Evolutionary conservation across 2,113 vertebrate species (phyloP).

Genomic region (Saguinus imperator): DNA sequence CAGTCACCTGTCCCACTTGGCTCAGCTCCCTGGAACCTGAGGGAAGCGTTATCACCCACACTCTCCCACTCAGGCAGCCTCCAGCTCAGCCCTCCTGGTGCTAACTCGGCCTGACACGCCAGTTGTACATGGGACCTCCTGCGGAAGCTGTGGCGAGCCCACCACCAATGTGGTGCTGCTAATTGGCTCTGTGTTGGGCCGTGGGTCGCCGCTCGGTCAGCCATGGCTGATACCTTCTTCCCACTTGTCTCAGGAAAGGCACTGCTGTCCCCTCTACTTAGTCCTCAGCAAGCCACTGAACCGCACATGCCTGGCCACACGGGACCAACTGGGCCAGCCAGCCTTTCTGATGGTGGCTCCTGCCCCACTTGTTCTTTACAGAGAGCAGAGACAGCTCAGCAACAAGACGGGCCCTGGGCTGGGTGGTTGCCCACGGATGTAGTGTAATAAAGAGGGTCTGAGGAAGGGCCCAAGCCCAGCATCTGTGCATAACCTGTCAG

Average conservation of each 20-base stretch:
- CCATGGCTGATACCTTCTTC: constrained; percentile 93
- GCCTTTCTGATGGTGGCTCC: background rate
- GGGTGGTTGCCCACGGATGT: background rate
- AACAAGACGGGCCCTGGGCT: background rate
- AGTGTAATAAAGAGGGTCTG: too few species aligned
- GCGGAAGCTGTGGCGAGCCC: constrained; percentile 81
- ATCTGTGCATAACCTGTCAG: background rate
- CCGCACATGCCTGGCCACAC: constrained; percentile 87
- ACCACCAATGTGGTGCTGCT: constrained; percentile 88
- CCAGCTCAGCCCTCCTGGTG: constrained; percentile 78
- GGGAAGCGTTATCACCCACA: background rate
- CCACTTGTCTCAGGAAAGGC: constrained; percentile 92
- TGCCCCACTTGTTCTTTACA: background rate
- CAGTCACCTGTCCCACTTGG: background rate
- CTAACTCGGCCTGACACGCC: constrained; percentile 84
- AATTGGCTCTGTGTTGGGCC: constrained; percentile 93
- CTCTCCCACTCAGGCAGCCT: background rate
- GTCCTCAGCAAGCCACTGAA: constrained; percentile 86
- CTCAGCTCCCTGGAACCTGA: background rate
- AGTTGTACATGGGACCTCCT: constrained; percentile 80
- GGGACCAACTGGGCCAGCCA: constrained; percentile 63
- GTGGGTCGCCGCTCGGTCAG: constrained; percentile 94
- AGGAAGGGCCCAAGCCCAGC: constrained; percentile 4
- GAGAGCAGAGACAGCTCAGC: background rate
- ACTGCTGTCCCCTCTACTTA: constrained; percentile 90